A percentile compares a stretch with the other conserved stretches of the same genome.
These are phyloP conservation scores for Coluber constrictor DNA, from an alignment of 2,797 vertebrate species.

Conservation along the genomic window DNA sequence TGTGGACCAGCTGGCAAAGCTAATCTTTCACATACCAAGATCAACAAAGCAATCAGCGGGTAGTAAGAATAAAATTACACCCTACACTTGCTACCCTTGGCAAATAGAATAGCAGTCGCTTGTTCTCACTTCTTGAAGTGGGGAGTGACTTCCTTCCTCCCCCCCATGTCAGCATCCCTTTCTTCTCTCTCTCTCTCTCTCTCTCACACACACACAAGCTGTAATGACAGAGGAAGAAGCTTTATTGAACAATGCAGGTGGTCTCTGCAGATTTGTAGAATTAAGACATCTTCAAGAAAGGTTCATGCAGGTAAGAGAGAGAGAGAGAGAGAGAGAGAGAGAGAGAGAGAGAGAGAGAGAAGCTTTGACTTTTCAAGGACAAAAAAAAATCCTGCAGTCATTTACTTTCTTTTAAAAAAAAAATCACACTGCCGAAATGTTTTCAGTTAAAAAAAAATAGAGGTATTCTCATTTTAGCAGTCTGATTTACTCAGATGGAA, in stretches of 20 bases:
- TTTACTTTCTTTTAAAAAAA: background rate
- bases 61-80: conserved; percentile 47
- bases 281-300: conserved; percentile 51
- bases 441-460: conserved; percentile 2
- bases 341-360: background rate
- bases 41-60: conserved; percentile 51
- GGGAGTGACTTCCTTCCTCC: conserved; percentile 26
- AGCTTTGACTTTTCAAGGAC: conserved; percentile 24
- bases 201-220: conserved; percentile 27
- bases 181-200: too few relatives aligned
- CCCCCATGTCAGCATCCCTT: conserved; percentile 44
- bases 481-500: background rate
- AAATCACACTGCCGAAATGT: background rate
- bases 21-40: conserved; percentile 55
- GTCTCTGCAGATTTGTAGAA: conserved; percentile 46
- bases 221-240: conserved; percentile 52
- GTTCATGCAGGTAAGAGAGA: conserved; percentile 3
- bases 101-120: conserved; percentile 47
- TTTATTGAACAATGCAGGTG: conserved; percentile 38
- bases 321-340: too few relatives aligned
- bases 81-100: conserved; percentile 33
- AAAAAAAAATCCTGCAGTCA: background rate
- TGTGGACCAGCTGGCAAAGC: conserved; percentile 40
- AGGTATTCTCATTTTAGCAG: background rate
- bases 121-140: conserved; percentile 37